A percentile compares a stretch with the other conserved stretches of the same genome.
These are phyloP conservation scores for Rhipidura dahli DNA, from an alignment of 2,113 vertebrate genomes.

Conservation along the genomic window DNA sequence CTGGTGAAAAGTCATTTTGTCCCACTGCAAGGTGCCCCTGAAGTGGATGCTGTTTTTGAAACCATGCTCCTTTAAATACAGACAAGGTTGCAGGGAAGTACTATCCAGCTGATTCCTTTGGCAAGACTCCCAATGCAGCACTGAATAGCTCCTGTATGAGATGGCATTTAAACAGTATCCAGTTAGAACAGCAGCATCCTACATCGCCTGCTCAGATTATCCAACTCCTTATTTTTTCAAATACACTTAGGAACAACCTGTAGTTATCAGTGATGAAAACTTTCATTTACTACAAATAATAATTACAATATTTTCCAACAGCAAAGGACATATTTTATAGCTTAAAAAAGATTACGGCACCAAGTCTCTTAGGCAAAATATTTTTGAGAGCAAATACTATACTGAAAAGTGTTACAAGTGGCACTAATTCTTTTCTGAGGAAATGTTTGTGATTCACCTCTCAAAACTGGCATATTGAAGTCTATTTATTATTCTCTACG, in stretches of 20 bases:
- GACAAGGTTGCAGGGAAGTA: accelerated
- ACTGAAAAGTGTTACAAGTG: not conserved
- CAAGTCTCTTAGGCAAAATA: not conserved
- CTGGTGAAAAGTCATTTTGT: not conserved
- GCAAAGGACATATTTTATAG: not conserved
- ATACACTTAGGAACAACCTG: not conserved
- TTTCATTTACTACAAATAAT: not conserved
- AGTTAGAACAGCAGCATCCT: not conserved
- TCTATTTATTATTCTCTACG: constrained; percentile 17
- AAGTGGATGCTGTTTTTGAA: not conserved
- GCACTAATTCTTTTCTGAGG: not conserved
- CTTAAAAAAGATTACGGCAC: not conserved
- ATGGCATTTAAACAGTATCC: not conserved
- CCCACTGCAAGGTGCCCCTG: accelerated
- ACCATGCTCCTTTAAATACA: accelerated
- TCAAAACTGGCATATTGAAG: constrained; percentile 20
- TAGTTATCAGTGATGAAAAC: not conserved
- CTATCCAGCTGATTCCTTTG: accelerated
- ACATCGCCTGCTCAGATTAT: not conserved
- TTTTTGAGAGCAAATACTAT: not conserved
- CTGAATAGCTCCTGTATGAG: accelerated
- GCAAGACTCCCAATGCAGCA: accelerated
- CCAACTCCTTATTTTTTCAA: not conserved
- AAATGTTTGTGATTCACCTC: constrained; percentile 22
- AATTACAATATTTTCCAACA: not conserved